Evolutionary conservation across 2,888 invertebrate genomes (phyloP).

Genomic region (Tenthredo livida): DNA sequence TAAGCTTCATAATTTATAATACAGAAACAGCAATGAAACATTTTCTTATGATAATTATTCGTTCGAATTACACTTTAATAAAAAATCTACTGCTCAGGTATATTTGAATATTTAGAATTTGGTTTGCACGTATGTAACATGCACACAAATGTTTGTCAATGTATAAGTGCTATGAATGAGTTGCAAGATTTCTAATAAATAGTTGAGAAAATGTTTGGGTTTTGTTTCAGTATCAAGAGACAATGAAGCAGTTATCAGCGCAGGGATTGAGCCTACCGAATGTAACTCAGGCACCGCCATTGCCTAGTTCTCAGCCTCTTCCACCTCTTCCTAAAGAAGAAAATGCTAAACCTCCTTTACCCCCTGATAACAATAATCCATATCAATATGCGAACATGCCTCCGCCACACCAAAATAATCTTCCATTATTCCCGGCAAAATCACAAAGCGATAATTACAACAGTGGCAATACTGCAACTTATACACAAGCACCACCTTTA

Average conservation of each 20-base stretch:
- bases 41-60: neutral
- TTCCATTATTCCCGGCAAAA: constrained; percentile 71
- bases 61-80: neutral
- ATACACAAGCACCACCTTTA: constrained; percentile 70
- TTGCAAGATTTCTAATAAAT: constrained; percentile 3
- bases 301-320: constrained; percentile 70
- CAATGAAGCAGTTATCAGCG: constrained; percentile 75
- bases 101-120: neutral
- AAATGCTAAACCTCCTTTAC: constrained; percentile 78
- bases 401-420: constrained; percentile 74
- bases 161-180: neutral
- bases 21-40: neutral
- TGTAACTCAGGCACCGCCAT: constrained; percentile 70
- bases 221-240: constrained; percentile 80
- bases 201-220: constrained; percentile 53
- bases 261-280: constrained; percentile 66
- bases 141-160: neutral
- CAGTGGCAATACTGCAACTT: constrained; percentile 63
- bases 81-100: neutral
- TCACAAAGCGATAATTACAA: constrained; percentile 59
- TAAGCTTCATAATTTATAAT: neutral
- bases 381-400: constrained; percentile 70
- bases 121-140: neutral
- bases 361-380: constrained; percentile 77
- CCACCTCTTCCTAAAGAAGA: constrained; percentile 76